phyloP scores from a whole-genome alignment of 2,888 invertebrate genomes.

The Antheraea assamensis region DNA sequence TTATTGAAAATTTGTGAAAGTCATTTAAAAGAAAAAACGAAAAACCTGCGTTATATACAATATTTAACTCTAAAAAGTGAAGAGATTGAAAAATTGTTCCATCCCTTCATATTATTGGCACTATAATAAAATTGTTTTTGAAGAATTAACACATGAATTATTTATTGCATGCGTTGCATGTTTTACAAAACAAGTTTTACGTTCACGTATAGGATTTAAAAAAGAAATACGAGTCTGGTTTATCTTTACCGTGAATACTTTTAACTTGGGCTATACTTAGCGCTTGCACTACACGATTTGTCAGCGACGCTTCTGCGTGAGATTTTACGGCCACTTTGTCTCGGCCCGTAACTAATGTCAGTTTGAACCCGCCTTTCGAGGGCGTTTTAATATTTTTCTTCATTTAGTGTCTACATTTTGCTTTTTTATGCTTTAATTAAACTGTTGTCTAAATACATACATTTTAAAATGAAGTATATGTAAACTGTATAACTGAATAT shows the following conservation, averaged over 20 bases:
- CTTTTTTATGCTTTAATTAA: constrained; percentile 22
- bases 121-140: no score
- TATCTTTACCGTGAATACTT: not conserved
- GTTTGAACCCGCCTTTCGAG: constrained; percentile 41
- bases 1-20: no score
- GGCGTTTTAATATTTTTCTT: constrained; percentile 28
- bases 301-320: constrained; percentile 48
- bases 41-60: no score
- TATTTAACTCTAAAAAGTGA: no score
- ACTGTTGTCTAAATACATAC: constrained; percentile 12
- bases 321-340: constrained; percentile 59
- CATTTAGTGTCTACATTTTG: constrained; percentile 22
- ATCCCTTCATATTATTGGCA: no score
- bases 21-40: no score
- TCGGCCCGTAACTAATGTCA: constrained; percentile 44
- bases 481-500: not conserved
- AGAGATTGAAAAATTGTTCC: no score
- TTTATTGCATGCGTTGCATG: not conserved
- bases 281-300: constrained; percentile 41
- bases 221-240: not conserved
- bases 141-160: no score
- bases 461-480: not conserved
- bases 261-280: constrained; percentile 19
- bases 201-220: no score
- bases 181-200: not conserved